A percentile compares a stretch with the other conserved stretches of the same genome.
These are phyloP conservation scores for Drosophila serrata DNA, from an alignment of 1,140 invertebrate genomes.

Conservation along the genomic window DNA sequence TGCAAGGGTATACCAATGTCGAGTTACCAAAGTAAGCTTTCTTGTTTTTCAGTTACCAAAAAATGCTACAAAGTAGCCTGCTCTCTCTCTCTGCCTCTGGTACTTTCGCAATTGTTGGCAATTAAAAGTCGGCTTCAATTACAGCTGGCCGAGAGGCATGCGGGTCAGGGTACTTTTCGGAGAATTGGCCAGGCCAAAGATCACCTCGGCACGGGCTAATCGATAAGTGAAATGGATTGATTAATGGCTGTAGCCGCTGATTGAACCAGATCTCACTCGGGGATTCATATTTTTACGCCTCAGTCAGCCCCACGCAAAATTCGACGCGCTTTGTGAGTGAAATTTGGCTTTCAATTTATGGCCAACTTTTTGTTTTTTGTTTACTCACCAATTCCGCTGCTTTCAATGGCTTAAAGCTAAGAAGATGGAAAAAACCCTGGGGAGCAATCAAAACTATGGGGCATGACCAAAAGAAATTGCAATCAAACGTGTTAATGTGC, in stretches of 20 bases:
- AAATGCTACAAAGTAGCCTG: slow-evolving; percentile 13
- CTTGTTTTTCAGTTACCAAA: slow-evolving; percentile 11
- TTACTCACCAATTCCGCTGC: slow-evolving; percentile 15
- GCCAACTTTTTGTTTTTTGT: slow-evolving; percentile 18
- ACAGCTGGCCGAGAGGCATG: slow-evolving; percentile 32
- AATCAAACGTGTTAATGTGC: slow-evolving; percentile 67
- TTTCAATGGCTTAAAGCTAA: slow-evolving; percentile 33
- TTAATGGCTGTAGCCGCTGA: slow-evolving; percentile 51
- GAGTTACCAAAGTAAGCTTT: background rate
- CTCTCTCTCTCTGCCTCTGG: background rate
- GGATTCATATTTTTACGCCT: slow-evolving; percentile 1
- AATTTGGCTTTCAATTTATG: slow-evolving; percentile 23
- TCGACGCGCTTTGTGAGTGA: slow-evolving; percentile 5
- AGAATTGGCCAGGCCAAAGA: slow-evolving; percentile 18
- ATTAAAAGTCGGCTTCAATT: slow-evolving; percentile 64
- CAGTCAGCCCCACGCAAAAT: slow-evolving; percentile 17
- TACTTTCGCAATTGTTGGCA: slow-evolving; percentile 67
- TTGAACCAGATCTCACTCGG: slow-evolving; percentile 42
- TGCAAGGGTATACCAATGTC: background rate
- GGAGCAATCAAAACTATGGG: slow-evolving; percentile 51
- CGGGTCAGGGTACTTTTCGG: slow-evolving; percentile 30
- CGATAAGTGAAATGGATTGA: slow-evolving; percentile 66
- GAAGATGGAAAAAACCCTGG: slow-evolving; percentile 38
- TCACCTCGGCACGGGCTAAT: slow-evolving; percentile 54
- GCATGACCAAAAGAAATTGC: slow-evolving; percentile 51